Evolutionary conservation across 2,797 vertebrate species (phyloP), one percentile per base, ranked within the genome.

Genomic region (Silurus lanzhouensis): DNA sequence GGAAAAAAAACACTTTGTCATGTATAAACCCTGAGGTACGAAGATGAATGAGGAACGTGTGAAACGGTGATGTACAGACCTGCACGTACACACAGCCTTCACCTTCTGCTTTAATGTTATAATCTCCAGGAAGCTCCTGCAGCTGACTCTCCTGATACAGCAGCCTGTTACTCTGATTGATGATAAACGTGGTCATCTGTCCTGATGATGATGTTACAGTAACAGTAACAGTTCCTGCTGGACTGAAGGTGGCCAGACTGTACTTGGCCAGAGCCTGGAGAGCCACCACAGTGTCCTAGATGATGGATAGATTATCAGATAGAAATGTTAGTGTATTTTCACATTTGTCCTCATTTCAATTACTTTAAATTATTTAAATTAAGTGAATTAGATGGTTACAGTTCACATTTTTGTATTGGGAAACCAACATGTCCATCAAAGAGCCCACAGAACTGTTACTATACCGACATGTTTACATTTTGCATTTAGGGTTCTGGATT

Each of bases 241-340:
- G 89, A 12, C 87, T 94, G 84, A 94, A 96, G 85, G 94, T 95
- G 87, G 91, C 92, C 9, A 93, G 85, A 46, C 94, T 95, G 25
- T 97, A 97, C 66, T 93, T 93, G 15, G 96, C 92, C 85, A 98
- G 92, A 2, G 96, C 97, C 91, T 98, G 96, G 64, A 98, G 95
- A 86, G 95, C 96, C 86, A 97, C 95, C 66, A 98, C 95, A 0
- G 96, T 97, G 88, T 97, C 96, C 97, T 97, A 90, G 75, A 70
- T 38, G 38, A 38, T 38, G 38, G 38, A 38, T 4, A 38, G 38
- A 38, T 38, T 38, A 38, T 38, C 38, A 68, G 27, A 64, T 67
- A 2, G 14, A 68, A 68, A 31, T 68, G 27, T 44, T 70, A 70
- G 20, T 20, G 38, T 38, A 38, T 38, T 38, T 70, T 20, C 8